A percentile compares a stretch with the other conserved stretches of the same genome.
These are phyloP conservation scores for Danio albolineatus DNA, from an alignment of 2,797 vertebrate species.

Conservation along the genomic window DNA sequence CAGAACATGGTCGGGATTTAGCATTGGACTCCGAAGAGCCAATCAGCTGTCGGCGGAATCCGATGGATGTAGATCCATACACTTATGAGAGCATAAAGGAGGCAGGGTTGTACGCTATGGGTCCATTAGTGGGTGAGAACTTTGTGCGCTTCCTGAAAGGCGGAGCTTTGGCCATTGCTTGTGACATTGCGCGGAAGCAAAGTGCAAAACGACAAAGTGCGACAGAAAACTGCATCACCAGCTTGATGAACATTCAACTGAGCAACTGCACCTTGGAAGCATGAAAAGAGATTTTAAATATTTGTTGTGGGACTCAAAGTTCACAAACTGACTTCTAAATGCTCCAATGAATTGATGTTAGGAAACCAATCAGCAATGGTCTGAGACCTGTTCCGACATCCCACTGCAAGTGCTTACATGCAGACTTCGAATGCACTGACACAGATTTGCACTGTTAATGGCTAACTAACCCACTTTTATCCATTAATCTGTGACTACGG, in stretches of 20 bases:
- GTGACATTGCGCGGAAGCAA: conserved; percentile 68
- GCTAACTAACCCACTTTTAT: conserved; percentile 12
- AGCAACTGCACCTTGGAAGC: conserved; percentile 13
- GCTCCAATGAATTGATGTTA: background rate
- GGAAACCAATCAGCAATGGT: background rate
- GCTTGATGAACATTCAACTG: background rate
- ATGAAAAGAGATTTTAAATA: background rate
- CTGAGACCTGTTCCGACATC: background rate
- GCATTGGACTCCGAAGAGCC: conserved; percentile 67
- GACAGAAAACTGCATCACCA: background rate
- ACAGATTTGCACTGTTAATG: conserved; percentile 28
- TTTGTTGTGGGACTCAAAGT: background rate
- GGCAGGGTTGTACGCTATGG: conserved; percentile 81
- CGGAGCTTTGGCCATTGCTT: conserved; percentile 79
- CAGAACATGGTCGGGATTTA: conserved; percentile 66
- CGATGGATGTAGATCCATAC: conserved; percentile 79
- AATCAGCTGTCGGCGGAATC: conserved; percentile 80
- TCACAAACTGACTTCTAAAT: background rate
- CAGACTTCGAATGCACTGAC: conserved; percentile 16
- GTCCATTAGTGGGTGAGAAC: conserved; percentile 84
- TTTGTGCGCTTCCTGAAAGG: conserved; percentile 86
- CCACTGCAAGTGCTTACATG: background rate
- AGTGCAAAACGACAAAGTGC: conserved; percentile 40
- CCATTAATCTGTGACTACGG: background rate
- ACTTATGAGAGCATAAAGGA: conserved; percentile 72